Evolutionary conservation across 2,888 invertebrate genomes (phyloP), one percentile per base, ranked within the genome.

Genomic region (Stictocephala bisonia): DNA sequence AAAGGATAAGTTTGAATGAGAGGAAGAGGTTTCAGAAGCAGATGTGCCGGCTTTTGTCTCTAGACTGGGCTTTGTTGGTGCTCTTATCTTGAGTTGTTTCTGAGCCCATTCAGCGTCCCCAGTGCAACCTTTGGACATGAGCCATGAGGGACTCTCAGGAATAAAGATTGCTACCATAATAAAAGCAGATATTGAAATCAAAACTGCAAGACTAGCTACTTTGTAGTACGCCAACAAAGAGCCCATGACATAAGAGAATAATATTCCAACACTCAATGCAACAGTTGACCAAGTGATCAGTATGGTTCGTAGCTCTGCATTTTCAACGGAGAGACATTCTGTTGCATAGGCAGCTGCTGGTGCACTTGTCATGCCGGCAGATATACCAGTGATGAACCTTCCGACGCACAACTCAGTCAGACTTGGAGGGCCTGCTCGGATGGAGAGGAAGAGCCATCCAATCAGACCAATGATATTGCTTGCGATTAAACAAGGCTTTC

Each of bases 61-160:
- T 56, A 26, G 58, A 18, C 41, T 64, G 7, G 70, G 73, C 11
- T 74, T 44, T 29, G 74, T 67, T n/a, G 77, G 75, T n/a, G 77
- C 79, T 24, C 77, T 73, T 11, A 78, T 77, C 41, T 76, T 75
- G 4, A 80, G 73, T 41, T 77, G 75, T 35, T 76, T 75, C 40
- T 78, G 75, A 1, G 79, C 76, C 76, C 78, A 77, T 67, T 84
- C 81, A 0, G 88, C 88, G 78, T 87, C 87, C 2, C 84, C 84
- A 13, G 83, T 76, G 7, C 86, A 83, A 64, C 85, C 85, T 71
- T 84, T 84, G 27, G 85, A 83, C 0, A 86, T 81, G 15, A 88
- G 80, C 88, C 88, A 88, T 3, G 85, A 80, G 0, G 88, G 88
- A 15, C 87, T 87, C 81, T 88, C 88, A 0, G 88, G 86, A 20